phyloP scores from a whole-genome alignment of 1,140 invertebrate genomes.

The Achroia grisella region DNA sequence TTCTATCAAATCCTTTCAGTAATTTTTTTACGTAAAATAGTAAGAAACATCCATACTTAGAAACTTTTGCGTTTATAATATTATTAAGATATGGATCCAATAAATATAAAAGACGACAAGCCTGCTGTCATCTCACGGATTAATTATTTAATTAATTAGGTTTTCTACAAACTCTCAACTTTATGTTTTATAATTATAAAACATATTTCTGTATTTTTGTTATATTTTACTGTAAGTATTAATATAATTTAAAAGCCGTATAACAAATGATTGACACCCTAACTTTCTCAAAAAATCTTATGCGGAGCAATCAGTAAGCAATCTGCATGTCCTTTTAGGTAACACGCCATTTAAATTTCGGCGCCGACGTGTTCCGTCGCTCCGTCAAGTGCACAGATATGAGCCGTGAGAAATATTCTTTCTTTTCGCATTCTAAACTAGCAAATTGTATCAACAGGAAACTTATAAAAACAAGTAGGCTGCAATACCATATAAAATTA shows the following conservation, averaged over 20 bases:
- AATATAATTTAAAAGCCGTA: conserved; percentile 6
- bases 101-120: too few species aligned
- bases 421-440: not conserved
- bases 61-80: too few species aligned
- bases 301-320: conserved; percentile 10
- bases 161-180: too few species aligned
- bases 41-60: too few species aligned
- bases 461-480: not conserved
- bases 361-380: conserved; percentile 20
- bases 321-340: conserved; percentile 36
- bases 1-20: too few species aligned
- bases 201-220: too few species aligned
- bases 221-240: too few species aligned
- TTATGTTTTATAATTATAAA: conserved; percentile 1
- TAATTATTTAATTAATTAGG: too few species aligned
- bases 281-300: not conserved
- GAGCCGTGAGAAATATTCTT: not conserved
- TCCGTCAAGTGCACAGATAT: not conserved
- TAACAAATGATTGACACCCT: conserved; percentile 18
- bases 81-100: too few species aligned
- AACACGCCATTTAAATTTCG: conserved; percentile 42
- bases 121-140: too few species aligned
- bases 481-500: not conserved
- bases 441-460: not conserved
- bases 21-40: too few species aligned